Conservation (phyloP, 2,888 invertebrate genomes). For the Athrips mouffetella region DNA sequence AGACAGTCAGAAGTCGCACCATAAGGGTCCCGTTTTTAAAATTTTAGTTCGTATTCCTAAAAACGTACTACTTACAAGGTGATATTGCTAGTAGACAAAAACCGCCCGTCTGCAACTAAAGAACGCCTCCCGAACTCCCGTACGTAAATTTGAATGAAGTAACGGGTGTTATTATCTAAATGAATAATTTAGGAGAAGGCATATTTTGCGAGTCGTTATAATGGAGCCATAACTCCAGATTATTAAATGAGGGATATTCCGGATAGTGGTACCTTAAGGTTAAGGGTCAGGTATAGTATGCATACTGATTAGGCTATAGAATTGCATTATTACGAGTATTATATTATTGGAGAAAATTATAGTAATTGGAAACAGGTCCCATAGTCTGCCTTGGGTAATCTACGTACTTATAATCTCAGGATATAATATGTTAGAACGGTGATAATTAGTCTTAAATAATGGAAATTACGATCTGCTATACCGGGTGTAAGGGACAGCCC, state of each 20-base stretch:
- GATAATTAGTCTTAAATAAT: no score
- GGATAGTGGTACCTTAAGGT: background rate
- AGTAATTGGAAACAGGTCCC: no score
- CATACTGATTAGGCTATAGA: slow-evolving; percentile 1
- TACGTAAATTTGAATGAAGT: slow-evolving; percentile 51
- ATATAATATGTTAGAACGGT: no score
- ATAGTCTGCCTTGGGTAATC: no score
- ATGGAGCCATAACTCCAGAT: slow-evolving; percentile 50
- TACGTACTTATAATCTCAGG: no score
- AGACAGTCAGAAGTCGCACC: no score
- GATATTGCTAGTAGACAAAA: background rate
- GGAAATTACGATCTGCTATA: no score
- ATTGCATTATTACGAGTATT: background rate
- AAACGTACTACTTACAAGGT: no score
- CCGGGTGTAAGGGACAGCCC: no score
- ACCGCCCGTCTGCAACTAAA: slow-evolving; percentile 28
- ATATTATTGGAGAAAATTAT: background rate
- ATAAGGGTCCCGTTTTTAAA: no score
- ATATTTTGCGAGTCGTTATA: slow-evolving; percentile 56
- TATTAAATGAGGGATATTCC: slow-evolving; percentile 27
- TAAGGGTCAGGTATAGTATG: background rate
- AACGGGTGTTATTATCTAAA: slow-evolving; percentile 60
- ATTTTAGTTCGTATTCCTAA: no score
- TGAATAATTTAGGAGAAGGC: slow-evolving; percentile 55
- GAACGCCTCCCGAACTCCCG: slow-evolving; percentile 17